phyloP scores from a whole-genome alignment of 2,797 vertebrate species.

The Gallinago solitaria region DNA sequence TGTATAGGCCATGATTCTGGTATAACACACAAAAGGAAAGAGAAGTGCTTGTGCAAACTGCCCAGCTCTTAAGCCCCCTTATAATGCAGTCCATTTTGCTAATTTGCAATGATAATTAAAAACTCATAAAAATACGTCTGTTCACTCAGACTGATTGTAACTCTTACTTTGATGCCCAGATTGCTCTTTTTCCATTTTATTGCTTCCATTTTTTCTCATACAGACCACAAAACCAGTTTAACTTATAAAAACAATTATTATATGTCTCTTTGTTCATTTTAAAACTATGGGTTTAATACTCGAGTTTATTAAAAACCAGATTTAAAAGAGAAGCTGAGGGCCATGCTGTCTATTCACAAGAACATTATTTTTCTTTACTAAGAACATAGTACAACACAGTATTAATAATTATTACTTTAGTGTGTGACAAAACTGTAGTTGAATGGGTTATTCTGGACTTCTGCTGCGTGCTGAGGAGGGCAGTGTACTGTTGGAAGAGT shows the following conservation, averaged over 20 bases:
- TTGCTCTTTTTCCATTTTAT: background rate
- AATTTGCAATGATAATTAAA: background rate
- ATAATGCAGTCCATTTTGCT: background rate
- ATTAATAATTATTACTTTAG: background rate
- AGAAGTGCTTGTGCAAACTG: background rate
- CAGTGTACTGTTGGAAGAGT: background rate
- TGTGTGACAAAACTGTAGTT: background rate
- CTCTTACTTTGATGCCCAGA: background rate
- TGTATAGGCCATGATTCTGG: background rate
- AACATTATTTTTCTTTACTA: background rate
- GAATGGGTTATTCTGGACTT: background rate
- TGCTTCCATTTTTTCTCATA: background rate
- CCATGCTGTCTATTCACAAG: background rate
- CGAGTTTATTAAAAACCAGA: background rate
- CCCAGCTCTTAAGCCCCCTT: background rate
- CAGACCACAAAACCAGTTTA: background rate
- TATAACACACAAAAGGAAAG: background rate
- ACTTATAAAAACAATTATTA: background rate
- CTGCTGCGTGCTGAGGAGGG: background rate
- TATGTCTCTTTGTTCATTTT: background rate
- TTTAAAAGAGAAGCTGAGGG: background rate
- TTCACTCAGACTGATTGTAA: background rate
- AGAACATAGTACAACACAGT: background rate
- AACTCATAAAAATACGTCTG: background rate
- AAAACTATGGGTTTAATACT: background rate